Evolutionary conservation across 1,140 invertebrate genomes (phyloP).

Genomic region (Drosophila oshimai): DNA sequence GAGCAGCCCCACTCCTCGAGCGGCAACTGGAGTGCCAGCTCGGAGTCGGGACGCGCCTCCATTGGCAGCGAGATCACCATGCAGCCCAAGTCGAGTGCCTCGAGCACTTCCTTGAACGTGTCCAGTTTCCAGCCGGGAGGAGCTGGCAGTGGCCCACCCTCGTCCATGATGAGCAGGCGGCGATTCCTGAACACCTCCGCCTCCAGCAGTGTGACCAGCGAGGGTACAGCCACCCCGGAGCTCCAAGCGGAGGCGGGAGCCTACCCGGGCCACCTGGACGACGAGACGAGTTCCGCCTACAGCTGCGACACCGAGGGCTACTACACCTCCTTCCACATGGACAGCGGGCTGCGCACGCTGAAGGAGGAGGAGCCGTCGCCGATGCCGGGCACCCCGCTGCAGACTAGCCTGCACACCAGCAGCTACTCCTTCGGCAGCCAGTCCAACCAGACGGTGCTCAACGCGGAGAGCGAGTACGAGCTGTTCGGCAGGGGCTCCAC

Average conservation of each 20-base stretch:
- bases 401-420: constrained; percentile 85
- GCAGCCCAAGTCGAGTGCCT: constrained; percentile 88
- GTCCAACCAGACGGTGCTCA: constrained; percentile 85
- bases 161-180: constrained; percentile 87
- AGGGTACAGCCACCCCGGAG: constrained; percentile 92
- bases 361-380: constrained; percentile 90
- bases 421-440: constrained; percentile 84
- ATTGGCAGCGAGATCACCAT: constrained; percentile 92
- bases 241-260: constrained; percentile 86
- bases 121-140: constrained; percentile 85
- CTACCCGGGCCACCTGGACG: constrained; percentile 86
- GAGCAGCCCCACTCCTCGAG: constrained; percentile 94
- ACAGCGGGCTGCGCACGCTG: constrained; percentile 94
- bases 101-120: constrained; percentile 86
- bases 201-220: constrained; percentile 92
- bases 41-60: constrained; percentile 92
- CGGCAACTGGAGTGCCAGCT: constrained; percentile 96
- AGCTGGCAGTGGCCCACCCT: constrained; percentile 85
- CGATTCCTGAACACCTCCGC: constrained; percentile 88
- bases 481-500: constrained; percentile 94
- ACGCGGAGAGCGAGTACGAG: constrained; percentile 93
- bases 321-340: constrained; percentile 98
- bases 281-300: constrained; percentile 96
- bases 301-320: constrained; percentile 98
- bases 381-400: constrained; percentile 84